phyloP scores from a whole-genome alignment of 2,888 invertebrate species.

The Stegophylla sp. region DNA sequence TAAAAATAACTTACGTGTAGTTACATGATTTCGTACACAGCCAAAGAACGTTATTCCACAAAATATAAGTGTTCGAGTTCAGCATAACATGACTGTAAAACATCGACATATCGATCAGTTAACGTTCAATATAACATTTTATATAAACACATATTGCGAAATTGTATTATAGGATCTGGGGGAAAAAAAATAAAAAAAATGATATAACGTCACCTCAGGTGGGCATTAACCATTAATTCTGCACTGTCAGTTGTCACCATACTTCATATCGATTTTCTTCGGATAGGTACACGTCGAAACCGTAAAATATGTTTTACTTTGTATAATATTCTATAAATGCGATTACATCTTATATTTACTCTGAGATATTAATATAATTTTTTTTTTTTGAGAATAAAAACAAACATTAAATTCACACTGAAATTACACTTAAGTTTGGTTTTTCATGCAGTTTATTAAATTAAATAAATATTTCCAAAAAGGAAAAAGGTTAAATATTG shows the following conservation, averaged over 20 bases:
- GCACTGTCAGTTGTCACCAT: not conserved
- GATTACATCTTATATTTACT: not conserved
- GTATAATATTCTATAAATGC: not conserved
- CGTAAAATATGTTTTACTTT: not conserved
- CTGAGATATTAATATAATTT: not conserved
- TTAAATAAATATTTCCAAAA: too few species aligned
- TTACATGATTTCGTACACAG: too few species aligned
- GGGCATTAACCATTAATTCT: constrained; percentile 2
- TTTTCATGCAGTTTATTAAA: too few species aligned
- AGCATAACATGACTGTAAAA: too few species aligned
- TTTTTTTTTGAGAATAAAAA: not conserved
- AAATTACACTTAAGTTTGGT: not conserved
- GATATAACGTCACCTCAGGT: not conserved
- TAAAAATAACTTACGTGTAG: too few species aligned
- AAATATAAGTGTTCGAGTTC: too few species aligned
- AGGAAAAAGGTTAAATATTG: too few species aligned
- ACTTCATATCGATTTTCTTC: not conserved
- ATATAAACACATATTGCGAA: not conserved
- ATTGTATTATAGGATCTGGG: not conserved
- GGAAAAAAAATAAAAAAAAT: not conserved
- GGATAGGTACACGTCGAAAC: not conserved
- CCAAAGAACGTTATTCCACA: too few species aligned
- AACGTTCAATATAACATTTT: not conserved
- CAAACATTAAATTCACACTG: not conserved
- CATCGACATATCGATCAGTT: too few species aligned